These are phyloP conservation scores for Cryptocephalus moraei DNA, from an alignment of 2,888 invertebrate species.

Conservation along the genomic window DNA sequence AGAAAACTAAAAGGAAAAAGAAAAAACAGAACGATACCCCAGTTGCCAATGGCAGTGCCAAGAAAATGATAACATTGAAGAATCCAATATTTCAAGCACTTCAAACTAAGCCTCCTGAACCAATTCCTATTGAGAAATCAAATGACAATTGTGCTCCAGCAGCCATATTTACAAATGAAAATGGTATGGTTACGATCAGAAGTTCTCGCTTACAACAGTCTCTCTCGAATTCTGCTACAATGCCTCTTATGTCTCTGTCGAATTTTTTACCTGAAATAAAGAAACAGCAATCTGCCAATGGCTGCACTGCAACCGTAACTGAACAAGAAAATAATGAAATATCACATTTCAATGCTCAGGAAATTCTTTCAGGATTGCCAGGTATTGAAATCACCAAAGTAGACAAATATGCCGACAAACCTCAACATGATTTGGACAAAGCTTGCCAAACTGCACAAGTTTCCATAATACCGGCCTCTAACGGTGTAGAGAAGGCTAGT, in stretches of 20 bases:
- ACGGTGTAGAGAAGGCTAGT: slow-evolving; percentile 21
- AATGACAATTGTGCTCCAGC: slow-evolving; percentile 45
- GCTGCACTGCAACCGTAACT: not conserved
- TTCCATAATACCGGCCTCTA: slow-evolving; percentile 34
- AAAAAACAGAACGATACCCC: slow-evolving; percentile 43
- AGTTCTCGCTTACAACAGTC: slow-evolving; percentile 52
- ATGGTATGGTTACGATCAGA: slow-evolving; percentile 76
- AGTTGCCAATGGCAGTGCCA: slow-evolving; percentile 18
- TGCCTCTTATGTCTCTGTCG: slow-evolving; percentile 14
- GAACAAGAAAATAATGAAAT: slow-evolving; percentile 11
- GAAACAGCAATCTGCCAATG: slow-evolving; percentile 3
- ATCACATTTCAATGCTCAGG: slow-evolving; percentile 32
- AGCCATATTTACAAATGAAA: slow-evolving; percentile 58
- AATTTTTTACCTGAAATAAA: slow-evolving; percentile 14
- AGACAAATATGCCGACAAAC: slow-evolving; percentile 25
- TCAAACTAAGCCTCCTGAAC: slow-evolving; percentile 34
- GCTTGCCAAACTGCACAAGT: slow-evolving; percentile 34
- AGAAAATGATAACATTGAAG: slow-evolving; percentile 62
- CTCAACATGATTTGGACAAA: slow-evolving; percentile 22
- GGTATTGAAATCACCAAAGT: slow-evolving; percentile 38
- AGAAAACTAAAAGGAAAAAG: slow-evolving; percentile 42
- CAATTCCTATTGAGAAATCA: slow-evolving; percentile 29
- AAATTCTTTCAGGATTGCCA: slow-evolving; percentile 35
- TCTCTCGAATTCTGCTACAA: slow-evolving; percentile 32
- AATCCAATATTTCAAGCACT: slow-evolving; percentile 64